phyloP scores from a whole-genome alignment of 2,113 vertebrate genomes.

The Nannobrachium achirus region DNA sequence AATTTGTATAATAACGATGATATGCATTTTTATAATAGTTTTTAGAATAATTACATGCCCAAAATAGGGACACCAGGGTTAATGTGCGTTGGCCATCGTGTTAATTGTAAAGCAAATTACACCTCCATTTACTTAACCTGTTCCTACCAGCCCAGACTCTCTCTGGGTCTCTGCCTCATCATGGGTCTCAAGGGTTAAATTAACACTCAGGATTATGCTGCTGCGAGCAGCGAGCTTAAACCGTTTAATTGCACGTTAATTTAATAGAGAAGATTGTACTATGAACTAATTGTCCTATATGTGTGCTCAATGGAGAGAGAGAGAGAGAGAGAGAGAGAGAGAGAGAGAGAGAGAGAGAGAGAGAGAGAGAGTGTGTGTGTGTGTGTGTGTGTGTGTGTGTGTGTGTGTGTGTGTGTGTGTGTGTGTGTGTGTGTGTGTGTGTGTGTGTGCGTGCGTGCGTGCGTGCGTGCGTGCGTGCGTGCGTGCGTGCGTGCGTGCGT shows the following conservation, averaged over 20 bases:
- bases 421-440: constrained; percentile 1
- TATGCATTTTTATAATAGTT: too few species aligned
- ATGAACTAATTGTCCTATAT: constrained; percentile 46
- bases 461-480: constrained; percentile 5
- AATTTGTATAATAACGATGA: too few species aligned
- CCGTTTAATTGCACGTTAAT: constrained; percentile 56
- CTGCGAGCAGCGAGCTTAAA: constrained; percentile 23
- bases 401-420: constrained; percentile 14
- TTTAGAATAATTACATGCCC: too few species aligned
- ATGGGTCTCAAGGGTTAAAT: too few species aligned
- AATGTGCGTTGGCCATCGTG: too few species aligned
- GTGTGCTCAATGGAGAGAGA: constrained; percentile 10
- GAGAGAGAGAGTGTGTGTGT: not conserved
- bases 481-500: not conserved
- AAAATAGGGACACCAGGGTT: too few species aligned
- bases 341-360: constrained; percentile 1
- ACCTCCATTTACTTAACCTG: too few species aligned
- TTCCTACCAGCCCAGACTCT: too few species aligned
- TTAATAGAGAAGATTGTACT: constrained; percentile 34
- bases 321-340: not conserved
- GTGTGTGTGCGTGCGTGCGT: constrained; percentile 4
- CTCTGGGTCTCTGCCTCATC: too few species aligned
- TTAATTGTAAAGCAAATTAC: too few species aligned
- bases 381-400: constrained; percentile 14
- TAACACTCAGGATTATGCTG: too few species aligned